Evolutionary conservation across 2,113 vertebrate species (phyloP).

Genomic region (Mesembrinibis cayennensis): DNA sequence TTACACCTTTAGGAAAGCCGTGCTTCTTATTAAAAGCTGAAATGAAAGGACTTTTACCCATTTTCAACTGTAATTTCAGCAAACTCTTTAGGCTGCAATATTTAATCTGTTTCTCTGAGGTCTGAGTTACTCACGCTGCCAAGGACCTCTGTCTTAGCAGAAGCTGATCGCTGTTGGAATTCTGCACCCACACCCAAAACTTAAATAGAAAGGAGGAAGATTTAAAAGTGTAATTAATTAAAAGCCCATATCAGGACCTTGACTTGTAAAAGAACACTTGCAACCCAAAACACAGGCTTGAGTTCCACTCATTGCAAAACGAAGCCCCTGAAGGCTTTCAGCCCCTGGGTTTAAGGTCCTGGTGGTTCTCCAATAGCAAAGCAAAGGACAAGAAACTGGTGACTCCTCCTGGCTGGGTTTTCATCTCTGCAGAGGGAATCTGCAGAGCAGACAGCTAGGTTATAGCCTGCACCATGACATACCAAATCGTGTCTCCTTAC

Average conservation of each 20-base stretch:
- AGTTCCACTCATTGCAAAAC: background rate
- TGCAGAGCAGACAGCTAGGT: background rate
- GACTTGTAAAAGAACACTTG: background rate
- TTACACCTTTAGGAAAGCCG: background rate
- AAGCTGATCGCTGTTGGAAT: background rate
- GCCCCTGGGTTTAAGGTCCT: background rate
- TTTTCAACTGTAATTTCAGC: conserved; percentile 22
- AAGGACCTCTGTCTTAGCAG: background rate
- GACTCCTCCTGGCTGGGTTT: background rate
- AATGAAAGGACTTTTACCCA: background rate
- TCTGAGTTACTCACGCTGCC: background rate
- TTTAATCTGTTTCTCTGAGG: background rate
- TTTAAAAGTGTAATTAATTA: conserved; percentile 27
- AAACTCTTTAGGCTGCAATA: background rate
- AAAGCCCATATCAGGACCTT: background rate
- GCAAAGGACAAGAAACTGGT: background rate
- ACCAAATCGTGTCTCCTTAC: background rate
- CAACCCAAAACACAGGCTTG: background rate
- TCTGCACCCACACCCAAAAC: background rate
- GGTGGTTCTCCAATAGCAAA: background rate
- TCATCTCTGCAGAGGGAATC: background rate
- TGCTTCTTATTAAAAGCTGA: background rate
- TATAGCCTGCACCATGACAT: background rate
- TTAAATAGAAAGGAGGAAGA: background rate
- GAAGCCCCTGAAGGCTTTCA: background rate